Evolutionary conservation across 2,113 vertebrate species (phyloP).

Genomic region (Apodemus speciosus): DNA sequence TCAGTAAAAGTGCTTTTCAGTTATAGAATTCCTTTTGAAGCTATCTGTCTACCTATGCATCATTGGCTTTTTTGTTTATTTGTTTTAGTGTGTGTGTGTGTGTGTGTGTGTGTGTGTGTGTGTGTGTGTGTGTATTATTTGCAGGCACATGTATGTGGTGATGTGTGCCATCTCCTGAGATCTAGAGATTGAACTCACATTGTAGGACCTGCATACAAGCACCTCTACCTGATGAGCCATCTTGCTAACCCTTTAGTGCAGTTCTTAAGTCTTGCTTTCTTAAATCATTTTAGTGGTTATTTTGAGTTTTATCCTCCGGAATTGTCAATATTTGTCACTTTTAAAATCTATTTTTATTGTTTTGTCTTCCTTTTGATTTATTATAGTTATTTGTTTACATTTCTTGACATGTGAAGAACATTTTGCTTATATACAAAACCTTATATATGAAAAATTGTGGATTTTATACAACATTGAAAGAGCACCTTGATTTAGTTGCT

Average conservation of each 20-base stretch:
- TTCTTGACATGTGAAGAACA: not conserved
- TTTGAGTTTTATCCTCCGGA: not conserved
- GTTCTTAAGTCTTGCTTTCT: not conserved
- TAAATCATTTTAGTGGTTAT: not conserved
- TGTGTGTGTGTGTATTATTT: not conserved
- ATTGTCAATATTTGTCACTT: not conserved
- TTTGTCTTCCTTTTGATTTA: not conserved
- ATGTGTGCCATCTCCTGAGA: not conserved
- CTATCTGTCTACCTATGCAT: not conserved
- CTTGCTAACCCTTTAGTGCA: not conserved
- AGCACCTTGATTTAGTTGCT: slow-evolving; percentile 24
- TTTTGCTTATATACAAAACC: slow-evolving; percentile 25
- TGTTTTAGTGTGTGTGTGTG: not conserved
- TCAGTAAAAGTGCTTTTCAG: slow-evolving; percentile 32
- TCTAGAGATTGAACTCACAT: not conserved
- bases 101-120: not conserved
- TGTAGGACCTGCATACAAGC: not conserved
- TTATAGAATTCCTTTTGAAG: not conserved
- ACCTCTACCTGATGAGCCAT: not conserved
- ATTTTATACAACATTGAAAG: slow-evolving; percentile 4
- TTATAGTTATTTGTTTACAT: not conserved
- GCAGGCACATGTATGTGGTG: not conserved
- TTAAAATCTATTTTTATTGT: not conserved
- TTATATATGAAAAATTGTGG: slow-evolving; percentile 20
- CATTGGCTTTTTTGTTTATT: not conserved